Percentiles rank a stretch among this genome's conserved stretches.
Conservation (phyloP, 2,797 vertebrate species). For the Sternarchorhynchus goeldii region DNA sequence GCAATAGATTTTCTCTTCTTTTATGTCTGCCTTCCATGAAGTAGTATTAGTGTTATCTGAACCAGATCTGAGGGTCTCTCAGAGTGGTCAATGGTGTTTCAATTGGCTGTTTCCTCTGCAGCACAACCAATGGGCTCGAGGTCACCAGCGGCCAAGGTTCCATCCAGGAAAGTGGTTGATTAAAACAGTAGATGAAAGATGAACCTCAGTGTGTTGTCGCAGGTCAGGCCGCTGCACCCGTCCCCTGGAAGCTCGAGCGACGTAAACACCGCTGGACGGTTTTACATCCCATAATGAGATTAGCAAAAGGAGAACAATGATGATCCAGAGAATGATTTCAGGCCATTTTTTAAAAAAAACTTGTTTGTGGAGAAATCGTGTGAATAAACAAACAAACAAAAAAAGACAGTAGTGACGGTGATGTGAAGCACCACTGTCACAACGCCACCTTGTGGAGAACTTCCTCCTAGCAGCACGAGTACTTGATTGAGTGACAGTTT, state of each 20-base stretch:
- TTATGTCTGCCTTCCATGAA: no score
- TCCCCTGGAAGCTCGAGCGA: background rate
- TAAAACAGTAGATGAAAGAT: background rate
- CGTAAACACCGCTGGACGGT: background rate
- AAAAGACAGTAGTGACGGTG: no score
- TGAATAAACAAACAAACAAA: background rate
- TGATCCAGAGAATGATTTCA: background rate
- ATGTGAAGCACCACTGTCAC: no score
- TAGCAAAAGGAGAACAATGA: background rate
- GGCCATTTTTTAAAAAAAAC: background rate
- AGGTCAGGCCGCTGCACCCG: background rate
- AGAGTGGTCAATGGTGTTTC: background rate
- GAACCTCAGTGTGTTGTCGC: background rate
- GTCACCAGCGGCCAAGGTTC: background rate
- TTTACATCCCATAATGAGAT: background rate
- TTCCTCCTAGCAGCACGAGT: no score
- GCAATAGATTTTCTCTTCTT: no score
- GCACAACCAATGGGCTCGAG: background rate
- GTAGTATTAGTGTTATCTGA: constrained; percentile 4
- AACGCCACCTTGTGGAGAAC: no score
- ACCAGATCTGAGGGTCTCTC: background rate
- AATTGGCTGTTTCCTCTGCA: background rate
- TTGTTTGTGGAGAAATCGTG: background rate
- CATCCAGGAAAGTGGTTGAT: background rate
- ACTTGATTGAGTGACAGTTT: no score